Conservation (phyloP, 1,140 invertebrate genomes). For the Bactericera cockerelli region DNA sequence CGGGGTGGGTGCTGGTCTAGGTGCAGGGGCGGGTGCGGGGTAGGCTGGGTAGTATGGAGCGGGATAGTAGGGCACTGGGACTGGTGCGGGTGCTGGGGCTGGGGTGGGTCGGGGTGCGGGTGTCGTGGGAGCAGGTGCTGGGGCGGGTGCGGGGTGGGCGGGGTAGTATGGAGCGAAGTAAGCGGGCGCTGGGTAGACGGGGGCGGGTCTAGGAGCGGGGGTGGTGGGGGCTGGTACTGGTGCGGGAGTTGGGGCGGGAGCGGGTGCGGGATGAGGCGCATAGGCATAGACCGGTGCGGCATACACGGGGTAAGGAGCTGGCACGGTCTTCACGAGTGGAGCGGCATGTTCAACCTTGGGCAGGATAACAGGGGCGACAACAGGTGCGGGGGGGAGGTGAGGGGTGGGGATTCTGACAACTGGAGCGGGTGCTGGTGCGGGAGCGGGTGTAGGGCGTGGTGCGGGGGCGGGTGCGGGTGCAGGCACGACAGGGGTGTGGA, state of each 20-base stretch:
- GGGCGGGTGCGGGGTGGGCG: conserved; percentile 20
- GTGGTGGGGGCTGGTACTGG: background rate
- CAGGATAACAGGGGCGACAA: conserved; percentile 29
- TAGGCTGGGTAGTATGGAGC: too few species aligned
- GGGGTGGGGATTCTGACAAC: conserved; percentile 17
- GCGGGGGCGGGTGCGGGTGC: conserved; percentile 27
- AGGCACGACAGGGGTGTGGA: conserved; percentile 23
- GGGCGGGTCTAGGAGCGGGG: background rate
- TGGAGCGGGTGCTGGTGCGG: conserved; percentile 24
- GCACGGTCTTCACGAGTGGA: conserved; percentile 31
- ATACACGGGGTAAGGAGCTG: conserved; percentile 15
- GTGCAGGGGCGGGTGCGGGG: too few species aligned
- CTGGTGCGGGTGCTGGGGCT: too few species aligned
- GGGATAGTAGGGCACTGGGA: too few species aligned
- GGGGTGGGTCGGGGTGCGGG: too few species aligned
- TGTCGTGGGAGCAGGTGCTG: too few species aligned
- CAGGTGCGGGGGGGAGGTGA: background rate
- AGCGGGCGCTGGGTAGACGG: background rate
- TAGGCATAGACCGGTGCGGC: conserved; percentile 17
- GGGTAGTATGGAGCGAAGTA: conserved; percentile 15
- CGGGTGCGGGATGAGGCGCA: too few species aligned
- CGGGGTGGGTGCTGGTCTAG: too few species aligned
- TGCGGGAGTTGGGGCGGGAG: background rate
- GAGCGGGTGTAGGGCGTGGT: conserved; percentile 25
- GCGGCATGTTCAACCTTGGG: conserved; percentile 34